These are phyloP conservation scores for Bicyclus anynana DNA, from an alignment of 1,140 invertebrate genomes.

Conservation along the genomic window DNA sequence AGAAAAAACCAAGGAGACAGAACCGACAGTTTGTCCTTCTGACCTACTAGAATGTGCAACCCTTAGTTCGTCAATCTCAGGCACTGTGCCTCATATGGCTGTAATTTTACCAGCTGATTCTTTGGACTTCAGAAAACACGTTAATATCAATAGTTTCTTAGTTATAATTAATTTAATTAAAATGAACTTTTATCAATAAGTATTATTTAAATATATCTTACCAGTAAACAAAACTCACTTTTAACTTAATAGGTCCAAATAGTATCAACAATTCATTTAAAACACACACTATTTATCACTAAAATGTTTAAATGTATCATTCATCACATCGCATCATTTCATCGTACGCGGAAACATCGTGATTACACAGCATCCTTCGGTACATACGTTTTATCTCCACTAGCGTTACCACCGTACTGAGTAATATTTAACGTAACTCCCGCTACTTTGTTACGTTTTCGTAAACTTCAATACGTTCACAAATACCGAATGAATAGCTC, in stretches of 20 bases:
- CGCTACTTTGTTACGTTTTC: neutral
- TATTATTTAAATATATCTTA: neutral
- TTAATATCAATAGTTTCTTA: no score
- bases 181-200: no score
- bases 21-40: no score
- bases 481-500: neutral
- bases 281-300: neutral
- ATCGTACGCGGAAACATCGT: conserved; percentile 1
- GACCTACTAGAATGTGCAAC: no score
- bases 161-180: no score
- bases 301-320: neutral
- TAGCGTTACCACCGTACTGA: conserved; percentile 1
- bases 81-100: no score
- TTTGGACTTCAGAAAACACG: no score
- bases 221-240: neutral
- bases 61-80: no score
- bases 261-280: neutral
- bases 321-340: neutral
- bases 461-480: neutral
- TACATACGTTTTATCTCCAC: neutral
- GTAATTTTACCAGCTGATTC: no score
- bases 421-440: conserved; percentile 5
- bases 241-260: neutral
- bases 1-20: no score
- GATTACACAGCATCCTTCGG: neutral